A percentile compares a stretch with the other conserved stretches of the same genome.
Conservation (phyloP, 1,140 invertebrate species). For the Drosophila bifasciata region DNA sequence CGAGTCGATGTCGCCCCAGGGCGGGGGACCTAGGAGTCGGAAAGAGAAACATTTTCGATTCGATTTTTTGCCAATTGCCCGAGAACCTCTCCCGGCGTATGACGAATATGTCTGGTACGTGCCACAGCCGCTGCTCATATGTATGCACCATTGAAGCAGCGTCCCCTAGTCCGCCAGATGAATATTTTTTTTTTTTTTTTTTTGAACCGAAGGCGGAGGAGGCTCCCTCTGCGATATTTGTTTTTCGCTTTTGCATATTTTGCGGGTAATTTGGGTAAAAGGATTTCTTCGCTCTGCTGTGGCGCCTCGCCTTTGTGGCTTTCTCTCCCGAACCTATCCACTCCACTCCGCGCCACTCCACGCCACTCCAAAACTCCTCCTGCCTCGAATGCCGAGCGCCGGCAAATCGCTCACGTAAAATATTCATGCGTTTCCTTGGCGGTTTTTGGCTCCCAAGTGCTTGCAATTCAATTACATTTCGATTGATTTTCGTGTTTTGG, state of each 20-base stretch:
- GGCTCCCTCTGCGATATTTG: constrained; percentile 63
- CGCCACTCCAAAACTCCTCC: constrained; percentile 15
- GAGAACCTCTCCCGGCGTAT: constrained; percentile 45
- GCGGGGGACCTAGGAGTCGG: constrained; percentile 38
- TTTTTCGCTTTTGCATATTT: constrained; percentile 76
- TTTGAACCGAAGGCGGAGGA: constrained; percentile 11
- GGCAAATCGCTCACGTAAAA: constrained; percentile 77
- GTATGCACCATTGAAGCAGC: constrained; percentile 57
- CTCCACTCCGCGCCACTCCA: constrained; percentile 8
- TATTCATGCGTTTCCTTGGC: constrained; percentile 77
- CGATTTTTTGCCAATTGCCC: constrained; percentile 67
- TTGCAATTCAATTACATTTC: constrained; percentile 80
- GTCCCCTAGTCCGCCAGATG: constrained; percentile 44
- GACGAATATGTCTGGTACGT: constrained; percentile 73
- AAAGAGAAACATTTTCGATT: constrained; percentile 65
- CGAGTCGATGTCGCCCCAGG: constrained; percentile 43
- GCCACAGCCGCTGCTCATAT: constrained; percentile 64
- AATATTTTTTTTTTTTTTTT: constrained; percentile 58
- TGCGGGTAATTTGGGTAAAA: constrained; percentile 72
- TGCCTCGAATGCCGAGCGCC: constrained; percentile 18
- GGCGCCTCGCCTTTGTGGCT: constrained; percentile 17
- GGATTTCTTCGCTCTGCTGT: constrained; percentile 37
- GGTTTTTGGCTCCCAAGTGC: constrained; percentile 77
- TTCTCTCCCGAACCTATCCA: constrained; percentile 9
- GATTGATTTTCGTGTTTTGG: constrained; percentile 77